A percentile compares a stretch with the other conserved stretches of the same genome.
phyloP scores from a whole-genome alignment of 2,888 invertebrate species.

The Drosophila leonis region DNA sequence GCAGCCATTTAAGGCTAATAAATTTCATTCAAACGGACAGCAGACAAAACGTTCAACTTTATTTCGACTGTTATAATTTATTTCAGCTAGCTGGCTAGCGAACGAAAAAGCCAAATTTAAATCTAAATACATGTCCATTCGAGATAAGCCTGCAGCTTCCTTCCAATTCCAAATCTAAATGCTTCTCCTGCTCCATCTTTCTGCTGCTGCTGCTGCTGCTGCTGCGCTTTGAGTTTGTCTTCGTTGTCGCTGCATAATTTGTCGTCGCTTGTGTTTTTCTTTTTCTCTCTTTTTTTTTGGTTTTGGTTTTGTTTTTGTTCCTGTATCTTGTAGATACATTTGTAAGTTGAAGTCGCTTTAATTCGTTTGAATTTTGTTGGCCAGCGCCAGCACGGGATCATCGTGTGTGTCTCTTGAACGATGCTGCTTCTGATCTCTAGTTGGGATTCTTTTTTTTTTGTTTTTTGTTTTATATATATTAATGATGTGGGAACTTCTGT shows the following conservation, averaged over 20 bases:
- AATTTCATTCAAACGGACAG: conserved; percentile 72
- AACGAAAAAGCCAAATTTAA: conserved; percentile 25
- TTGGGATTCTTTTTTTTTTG: conserved; percentile 16
- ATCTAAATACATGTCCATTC: conserved; percentile 17
- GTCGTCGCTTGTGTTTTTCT: conserved; percentile 61
- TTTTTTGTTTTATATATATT: conserved; percentile 51
- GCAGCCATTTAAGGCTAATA: conserved; percentile 59
- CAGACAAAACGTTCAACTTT: conserved; percentile 74
- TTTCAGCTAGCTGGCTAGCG: conserved; percentile 49
- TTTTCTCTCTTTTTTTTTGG: conserved; percentile 4
- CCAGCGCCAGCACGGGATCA: conserved; percentile 54
- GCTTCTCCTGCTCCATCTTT: not conserved
- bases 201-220: conserved; percentile 2
- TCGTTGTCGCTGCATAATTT: conserved; percentile 75
- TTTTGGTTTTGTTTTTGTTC: conserved; percentile 36
- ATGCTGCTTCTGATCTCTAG: conserved; percentile 31
- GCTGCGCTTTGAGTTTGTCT: conserved; percentile 36
- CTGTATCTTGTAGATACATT: conserved; percentile 77
- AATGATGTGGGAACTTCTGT: conserved; percentile 82
- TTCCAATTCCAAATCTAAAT: conserved; percentile 14
- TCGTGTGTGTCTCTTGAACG: conserved; percentile 68
- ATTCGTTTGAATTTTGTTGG: conserved; percentile 72
- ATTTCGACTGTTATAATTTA: conserved; percentile 81
- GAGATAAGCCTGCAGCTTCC: conserved; percentile 33
- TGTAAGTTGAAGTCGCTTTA: conserved; percentile 68